Evolutionary conservation across 2,113 vertebrate genomes (phyloP).

Genomic region (Hiodon alosoides): DNA sequence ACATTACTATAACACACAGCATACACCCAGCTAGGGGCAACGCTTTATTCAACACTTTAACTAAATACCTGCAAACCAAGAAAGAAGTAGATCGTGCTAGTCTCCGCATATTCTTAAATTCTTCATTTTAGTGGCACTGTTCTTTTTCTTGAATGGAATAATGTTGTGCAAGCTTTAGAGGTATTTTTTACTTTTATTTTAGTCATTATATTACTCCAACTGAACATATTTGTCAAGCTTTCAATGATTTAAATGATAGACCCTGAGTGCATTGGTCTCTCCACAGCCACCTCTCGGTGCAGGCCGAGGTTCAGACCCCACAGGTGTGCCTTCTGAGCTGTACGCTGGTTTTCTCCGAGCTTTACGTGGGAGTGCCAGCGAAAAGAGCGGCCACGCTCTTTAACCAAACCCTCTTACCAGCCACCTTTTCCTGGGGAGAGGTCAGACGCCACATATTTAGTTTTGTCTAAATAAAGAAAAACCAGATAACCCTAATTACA

Average conservation of each 20-base stretch:
- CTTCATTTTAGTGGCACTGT: too few relatives aligned
- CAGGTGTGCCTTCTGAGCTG: constrained; percentile 70
- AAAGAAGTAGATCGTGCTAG: neutral
- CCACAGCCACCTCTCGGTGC: constrained; percentile 75
- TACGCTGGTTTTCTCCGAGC: constrained; percentile 60
- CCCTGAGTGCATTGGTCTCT: neutral
- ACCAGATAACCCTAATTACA: neutral
- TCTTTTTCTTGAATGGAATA: too few relatives aligned
- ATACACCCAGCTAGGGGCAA: neutral
- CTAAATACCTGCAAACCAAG: neutral
- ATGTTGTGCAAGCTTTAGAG: too few relatives aligned
- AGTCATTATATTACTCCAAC: too few relatives aligned
- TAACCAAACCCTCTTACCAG: constrained; percentile 78
- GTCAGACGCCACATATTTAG: constrained; percentile 42
- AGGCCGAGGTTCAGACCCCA: constrained; percentile 77
- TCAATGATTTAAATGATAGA: too few relatives aligned
- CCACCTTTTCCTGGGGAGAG: constrained; percentile 74
- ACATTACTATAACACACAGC: neutral
- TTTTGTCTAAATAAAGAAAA: too few relatives aligned
- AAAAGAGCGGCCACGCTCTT: constrained; percentile 57
- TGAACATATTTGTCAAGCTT: too few relatives aligned
- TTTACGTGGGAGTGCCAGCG: constrained; percentile 70
- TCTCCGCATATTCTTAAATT: too few relatives aligned
- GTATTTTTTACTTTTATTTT: too few relatives aligned
- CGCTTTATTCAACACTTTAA: neutral